Base-by-base conservation (phyloP, 2,797 vertebrate genomes). In the Phrynocephalus vlangalii region DNA sequence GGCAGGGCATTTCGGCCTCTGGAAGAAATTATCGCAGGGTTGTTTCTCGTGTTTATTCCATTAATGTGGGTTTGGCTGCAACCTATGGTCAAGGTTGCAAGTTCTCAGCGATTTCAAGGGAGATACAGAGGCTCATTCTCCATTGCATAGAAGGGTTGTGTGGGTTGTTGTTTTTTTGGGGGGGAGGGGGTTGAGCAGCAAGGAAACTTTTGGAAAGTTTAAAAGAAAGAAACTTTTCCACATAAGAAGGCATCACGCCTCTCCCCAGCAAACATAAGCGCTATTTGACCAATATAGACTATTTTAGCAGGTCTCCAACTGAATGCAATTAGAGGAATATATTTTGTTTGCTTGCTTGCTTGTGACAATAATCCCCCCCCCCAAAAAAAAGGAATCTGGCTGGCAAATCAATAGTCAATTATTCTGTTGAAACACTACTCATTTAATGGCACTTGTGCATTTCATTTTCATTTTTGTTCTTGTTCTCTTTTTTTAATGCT, bases 41-140 rank as follows among this genome's bases (percentile, higher is more conserved):
- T 63, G 87, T 3, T 82, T 83, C 77, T 84, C 30, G 73, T 86
- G 66, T 30, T 80, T 88, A 82, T 79, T 52, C 71, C 79, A 63
- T 63, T 8, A 52, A 77, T 44, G 22, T 24, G 60, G 26, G 68
- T 76, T 91, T 91, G 79, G 68, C 79, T 85, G 5, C 24, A 44
- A 3, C 33, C 71, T 82, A 52, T 68, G 50, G 3, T 18, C 26
- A 33, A 85, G 30, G 26, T 50, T 87, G 38, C 33, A 16, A 6
- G 72, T 85, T 85, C 60, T n/a, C 83, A 85, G 28, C 87, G 76
- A 30, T 88, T 85, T 68, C 70, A 18, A 11, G 67, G 80, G 56
- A 38, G 30, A 68, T n/a, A 75, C 44, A 38, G 79, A 63, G 83
- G 24, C 28, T 24, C 22, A 80, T 81, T 81, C 77, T 81, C 71